Conservation (phyloP, 2,113 vertebrate species). For the Bubalus kerabau region DNA sequence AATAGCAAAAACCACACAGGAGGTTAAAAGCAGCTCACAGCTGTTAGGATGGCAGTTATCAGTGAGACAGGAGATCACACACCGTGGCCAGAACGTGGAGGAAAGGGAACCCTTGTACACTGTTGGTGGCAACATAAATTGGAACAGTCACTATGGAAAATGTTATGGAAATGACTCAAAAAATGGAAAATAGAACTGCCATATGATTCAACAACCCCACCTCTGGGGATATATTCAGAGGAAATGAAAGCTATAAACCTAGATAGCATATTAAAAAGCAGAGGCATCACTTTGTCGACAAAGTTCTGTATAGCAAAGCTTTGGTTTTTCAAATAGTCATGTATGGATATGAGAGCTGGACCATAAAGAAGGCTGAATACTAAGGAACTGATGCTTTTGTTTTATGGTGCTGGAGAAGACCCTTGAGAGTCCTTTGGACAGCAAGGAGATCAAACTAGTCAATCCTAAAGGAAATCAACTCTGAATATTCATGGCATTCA, state of each 20-base stretch:
- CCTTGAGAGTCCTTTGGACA: neutral
- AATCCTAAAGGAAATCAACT: neutral
- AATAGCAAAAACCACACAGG: neutral
- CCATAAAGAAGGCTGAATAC: neutral
- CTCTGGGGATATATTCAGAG: neutral
- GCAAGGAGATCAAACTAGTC: neutral
- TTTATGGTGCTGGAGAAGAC: neutral
- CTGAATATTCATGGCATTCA: neutral
- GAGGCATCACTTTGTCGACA: neutral
- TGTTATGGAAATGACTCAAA: neutral
- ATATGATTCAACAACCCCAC: neutral
- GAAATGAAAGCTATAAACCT: neutral
- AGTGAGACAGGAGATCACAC: neutral
- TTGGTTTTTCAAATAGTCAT: neutral
- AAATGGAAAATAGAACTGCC: neutral
- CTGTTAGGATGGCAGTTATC: neutral
- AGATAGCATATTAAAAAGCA: neutral
- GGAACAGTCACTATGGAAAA: neutral
- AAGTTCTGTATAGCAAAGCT: neutral
- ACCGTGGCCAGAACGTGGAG: neutral
- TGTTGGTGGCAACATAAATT: neutral
- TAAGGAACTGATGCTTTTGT: neutral
- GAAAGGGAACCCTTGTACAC: neutral
- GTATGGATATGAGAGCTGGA: neutral
- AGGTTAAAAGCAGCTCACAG: neutral